A percentile compares a stretch with the other conserved stretches of the same genome.
These are phyloP conservation scores for Crocallis elinguaria DNA, from an alignment of 2,888 invertebrate genomes.

Conservation along the genomic window DNA sequence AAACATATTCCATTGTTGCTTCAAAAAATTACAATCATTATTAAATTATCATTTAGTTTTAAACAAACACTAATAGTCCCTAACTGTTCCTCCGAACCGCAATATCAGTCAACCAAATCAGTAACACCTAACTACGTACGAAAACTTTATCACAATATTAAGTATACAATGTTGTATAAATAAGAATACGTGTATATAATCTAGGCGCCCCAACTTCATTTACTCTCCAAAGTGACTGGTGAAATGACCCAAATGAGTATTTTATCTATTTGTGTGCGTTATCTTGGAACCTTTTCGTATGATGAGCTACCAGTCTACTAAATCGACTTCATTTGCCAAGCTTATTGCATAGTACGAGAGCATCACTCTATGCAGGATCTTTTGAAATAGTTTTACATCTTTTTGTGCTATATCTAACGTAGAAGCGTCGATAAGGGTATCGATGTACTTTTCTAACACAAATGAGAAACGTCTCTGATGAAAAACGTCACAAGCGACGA, in stretches of 20 bases:
- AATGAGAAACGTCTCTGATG: too few relatives aligned
- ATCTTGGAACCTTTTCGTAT: constrained; percentile 2
- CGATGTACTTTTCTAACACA: too few relatives aligned
- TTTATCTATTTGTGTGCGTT: background rate
- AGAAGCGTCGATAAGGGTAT: too few relatives aligned
- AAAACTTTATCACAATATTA: background rate
- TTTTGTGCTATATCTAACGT: too few relatives aligned
- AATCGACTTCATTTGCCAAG: background rate
- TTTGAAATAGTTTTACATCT: too few relatives aligned
- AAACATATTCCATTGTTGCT: too few relatives aligned
- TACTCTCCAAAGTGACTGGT: background rate
- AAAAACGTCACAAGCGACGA: background rate
- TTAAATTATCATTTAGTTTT: too few relatives aligned
- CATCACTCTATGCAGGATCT: too few relatives aligned
- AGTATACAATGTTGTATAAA: background rate
- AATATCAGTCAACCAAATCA: background rate
- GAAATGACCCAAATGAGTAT: background rate
- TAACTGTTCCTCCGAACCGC: too few relatives aligned
- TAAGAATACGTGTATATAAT: background rate
- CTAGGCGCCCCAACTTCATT: background rate
- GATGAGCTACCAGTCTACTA: background rate
- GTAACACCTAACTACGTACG: background rate
- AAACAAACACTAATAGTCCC: too few relatives aligned
- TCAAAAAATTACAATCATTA: too few relatives aligned
- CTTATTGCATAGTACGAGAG: background rate